phyloP scores from a whole-genome alignment of 2,888 invertebrate species.

The Noctua fimbriata region DNA sequence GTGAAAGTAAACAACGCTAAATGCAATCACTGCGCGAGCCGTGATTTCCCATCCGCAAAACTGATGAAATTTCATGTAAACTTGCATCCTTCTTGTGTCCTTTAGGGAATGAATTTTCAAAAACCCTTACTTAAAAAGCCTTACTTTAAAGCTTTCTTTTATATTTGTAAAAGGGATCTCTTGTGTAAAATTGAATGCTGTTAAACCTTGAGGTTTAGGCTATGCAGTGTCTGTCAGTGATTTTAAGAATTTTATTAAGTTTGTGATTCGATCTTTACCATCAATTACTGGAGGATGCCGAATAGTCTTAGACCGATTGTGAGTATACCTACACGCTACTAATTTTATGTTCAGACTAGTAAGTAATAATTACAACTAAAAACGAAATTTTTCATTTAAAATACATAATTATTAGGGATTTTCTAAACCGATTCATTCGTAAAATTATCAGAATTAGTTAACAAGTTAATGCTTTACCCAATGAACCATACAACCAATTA shows the following conservation, averaged over 20 bases:
- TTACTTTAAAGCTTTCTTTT: background rate
- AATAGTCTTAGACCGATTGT: background rate
- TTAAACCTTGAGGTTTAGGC: background rate
- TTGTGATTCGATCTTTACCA: background rate
- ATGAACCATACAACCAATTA: slow-evolving; percentile 9
- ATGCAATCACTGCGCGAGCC: no score
- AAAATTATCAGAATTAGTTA: background rate
- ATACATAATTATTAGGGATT: no score
- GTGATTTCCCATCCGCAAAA: no score
- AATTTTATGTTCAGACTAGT: background rate
- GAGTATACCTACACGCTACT: background rate
- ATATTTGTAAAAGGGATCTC: background rate
- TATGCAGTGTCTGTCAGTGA: no score
- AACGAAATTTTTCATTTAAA: background rate
- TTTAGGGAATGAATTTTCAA: no score
- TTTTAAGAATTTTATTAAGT: background rate
- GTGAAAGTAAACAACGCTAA: no score
- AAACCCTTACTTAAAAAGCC: no score
- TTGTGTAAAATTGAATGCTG: background rate
- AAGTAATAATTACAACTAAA: background rate
- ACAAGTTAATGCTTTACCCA: background rate
- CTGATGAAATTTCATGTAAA: no score
- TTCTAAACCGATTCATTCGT: background rate
- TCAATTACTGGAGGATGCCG: no score
- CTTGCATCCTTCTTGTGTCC: no score